Evolutionary conservation across 2,888 invertebrate genomes (phyloP), one percentile per base, ranked within the genome.

Genomic region (Tortricodes alternella): DNA sequence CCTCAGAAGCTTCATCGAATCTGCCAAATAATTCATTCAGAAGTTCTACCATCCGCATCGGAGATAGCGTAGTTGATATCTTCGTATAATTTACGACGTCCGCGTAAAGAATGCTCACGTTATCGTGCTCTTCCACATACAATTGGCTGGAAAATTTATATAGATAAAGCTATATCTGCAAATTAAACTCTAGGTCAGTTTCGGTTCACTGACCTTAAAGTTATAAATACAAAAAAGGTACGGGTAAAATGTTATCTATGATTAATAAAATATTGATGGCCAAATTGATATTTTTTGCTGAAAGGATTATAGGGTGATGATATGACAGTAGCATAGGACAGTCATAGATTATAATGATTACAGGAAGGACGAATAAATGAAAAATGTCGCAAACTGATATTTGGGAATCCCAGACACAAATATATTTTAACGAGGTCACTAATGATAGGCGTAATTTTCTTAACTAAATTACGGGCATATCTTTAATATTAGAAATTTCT

Each of bases 51-150:
- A 98, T 92, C 61, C 95, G 94, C 74, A 94, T 93, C 0, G 97
- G 96, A 0, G 95, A 94, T 50, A 98, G 81, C 0, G 95, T 94
- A 0, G 95, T 95, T 0, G 98, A 97, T 83, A 97, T 92, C 67
- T 94, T 94, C 0, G 98, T 98, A 73, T 97, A 98, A 83, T 98
- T 97, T 0, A 98, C 98, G 39, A 98, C 97, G 79, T 98, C 98
- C 0, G 98, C 98, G 74, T 97, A 98, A 24, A 98, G 85, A 62
- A 98, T 96, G 65, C 96, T 95, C 1, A 98, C 98, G 74, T 97
- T 95, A 11, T 95, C 93, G 74, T 98, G 97, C 29, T 95, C 94
- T 80, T 97, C 96, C 0, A 98, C 95, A 73, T 97, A 97, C 0
- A 97, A 88, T 73, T 97, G 95, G 67, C 98, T 98, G 85, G 55